Conservation (phyloP, 1,140 invertebrate species). For the Alviniconcha marisindica region DNA sequence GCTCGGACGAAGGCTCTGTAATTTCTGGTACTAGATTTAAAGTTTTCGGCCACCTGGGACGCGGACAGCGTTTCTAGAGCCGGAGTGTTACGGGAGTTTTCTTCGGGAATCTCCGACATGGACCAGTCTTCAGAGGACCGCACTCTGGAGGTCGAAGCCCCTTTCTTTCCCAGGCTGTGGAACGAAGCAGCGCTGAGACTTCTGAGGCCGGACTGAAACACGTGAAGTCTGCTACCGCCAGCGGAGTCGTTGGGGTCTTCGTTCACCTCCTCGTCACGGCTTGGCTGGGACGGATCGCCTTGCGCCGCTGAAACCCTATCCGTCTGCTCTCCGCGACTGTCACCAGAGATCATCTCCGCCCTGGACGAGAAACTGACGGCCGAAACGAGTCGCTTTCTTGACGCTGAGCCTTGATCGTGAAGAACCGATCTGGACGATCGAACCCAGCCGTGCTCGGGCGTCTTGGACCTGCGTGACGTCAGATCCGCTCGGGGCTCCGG, state of each 20-base stretch:
- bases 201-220: background rate
- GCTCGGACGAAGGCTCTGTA: constrained; percentile 3
- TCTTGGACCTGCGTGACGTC: background rate
- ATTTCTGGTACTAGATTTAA: background rate
- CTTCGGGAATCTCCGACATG: background rate
- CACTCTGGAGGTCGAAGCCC: background rate
- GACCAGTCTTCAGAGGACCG: background rate
- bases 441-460: background rate
- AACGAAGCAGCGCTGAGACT: constrained; percentile 2
- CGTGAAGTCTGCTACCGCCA: too few relatives aligned
- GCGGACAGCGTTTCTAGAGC: background rate
- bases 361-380: constrained; percentile 8
- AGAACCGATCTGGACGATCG: background rate
- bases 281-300: background rate
- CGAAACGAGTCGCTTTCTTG: background rate
- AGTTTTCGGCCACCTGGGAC: background rate
- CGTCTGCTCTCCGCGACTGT: background rate
- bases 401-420: background rate
- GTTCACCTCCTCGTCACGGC: background rate
- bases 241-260: background rate
- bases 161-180: background rate
- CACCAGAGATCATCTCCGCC: background rate
- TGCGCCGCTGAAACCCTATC: background rate
- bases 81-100: too few relatives aligned
- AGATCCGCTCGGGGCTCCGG: background rate